Conservation (phyloP, 1,140 invertebrate species). For the Papilio machaon region DNA sequence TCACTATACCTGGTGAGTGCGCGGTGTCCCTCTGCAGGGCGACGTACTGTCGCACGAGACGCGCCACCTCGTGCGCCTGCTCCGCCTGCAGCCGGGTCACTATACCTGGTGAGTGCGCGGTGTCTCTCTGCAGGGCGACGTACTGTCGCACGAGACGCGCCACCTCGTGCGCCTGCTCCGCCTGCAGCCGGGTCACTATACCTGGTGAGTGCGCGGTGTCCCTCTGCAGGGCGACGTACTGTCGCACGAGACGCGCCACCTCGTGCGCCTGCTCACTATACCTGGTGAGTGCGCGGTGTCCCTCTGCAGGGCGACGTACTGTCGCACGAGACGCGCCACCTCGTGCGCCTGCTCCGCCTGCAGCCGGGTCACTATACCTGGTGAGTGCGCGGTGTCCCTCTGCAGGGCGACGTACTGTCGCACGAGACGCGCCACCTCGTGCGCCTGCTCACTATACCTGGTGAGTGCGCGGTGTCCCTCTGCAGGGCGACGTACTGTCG, state of each 20-base stretch:
- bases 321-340: conserved; percentile 96
- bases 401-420: conserved; percentile 94
- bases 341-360: conserved; percentile 98
- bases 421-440: conserved; percentile 96
- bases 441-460: conserved; percentile 87
- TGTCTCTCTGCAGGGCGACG: conserved; percentile 86
- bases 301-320: conserved; percentile 91
- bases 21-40: conserved; percentile 81
- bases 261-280: conserved; percentile 92
- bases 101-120: conserved; percentile 36
- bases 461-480: conserved; percentile 62
- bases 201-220: conserved; percentile 54
- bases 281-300: conserved; percentile 54
- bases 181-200: too few relatives aligned
- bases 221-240: conserved; percentile 91
- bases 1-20: conserved; percentile 29
- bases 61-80: conserved; percentile 97
- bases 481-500: conserved; percentile 94
- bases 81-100: too few relatives aligned
- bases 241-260: conserved; percentile 96
- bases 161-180: conserved; percentile 98
- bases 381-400: conserved; percentile 62
- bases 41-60: conserved; percentile 97
- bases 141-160: conserved; percentile 97
- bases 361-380: conserved; percentile 28